Conservation (phyloP, 2,113 vertebrate species). For the Heteronetta atricapilla region DNA sequence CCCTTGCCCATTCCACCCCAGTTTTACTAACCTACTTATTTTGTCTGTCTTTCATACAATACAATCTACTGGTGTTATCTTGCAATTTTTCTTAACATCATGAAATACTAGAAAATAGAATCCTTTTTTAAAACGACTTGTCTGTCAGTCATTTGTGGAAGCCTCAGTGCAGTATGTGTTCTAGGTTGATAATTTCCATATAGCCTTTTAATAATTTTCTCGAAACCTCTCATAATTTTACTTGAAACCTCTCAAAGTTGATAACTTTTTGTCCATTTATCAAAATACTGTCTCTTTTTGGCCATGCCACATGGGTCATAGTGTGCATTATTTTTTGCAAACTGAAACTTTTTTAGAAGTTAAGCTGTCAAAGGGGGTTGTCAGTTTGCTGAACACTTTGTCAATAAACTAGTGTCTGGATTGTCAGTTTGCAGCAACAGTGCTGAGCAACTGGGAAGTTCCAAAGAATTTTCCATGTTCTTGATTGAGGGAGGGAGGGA, state of each 20-base stretch:
- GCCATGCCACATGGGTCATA: background rate
- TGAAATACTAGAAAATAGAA: background rate
- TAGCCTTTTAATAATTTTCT: background rate
- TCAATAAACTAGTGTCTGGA: rapidly evolving
- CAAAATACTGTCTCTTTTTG: background rate
- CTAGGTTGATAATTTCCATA: background rate
- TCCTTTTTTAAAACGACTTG: background rate
- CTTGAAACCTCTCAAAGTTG: background rate
- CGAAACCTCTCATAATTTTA: background rate
- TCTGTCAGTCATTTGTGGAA: background rate
- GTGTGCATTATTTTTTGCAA: background rate
- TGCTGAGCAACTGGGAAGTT: background rate
- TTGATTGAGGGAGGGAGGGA: too few species aligned
- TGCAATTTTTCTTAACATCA: background rate
- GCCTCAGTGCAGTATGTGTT: background rate
- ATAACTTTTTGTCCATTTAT: background rate
- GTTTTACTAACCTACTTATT: background rate
- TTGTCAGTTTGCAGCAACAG: background rate
- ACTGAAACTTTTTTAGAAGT: background rate
- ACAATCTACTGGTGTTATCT: background rate
- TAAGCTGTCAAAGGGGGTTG: background rate
- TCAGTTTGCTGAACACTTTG: background rate
- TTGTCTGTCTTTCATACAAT: background rate
- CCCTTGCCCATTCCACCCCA: rapidly evolving
- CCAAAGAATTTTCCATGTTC: background rate